phyloP scores from a whole-genome alignment of 2,797 vertebrate species.

The Eremophila alpestris region DNA sequence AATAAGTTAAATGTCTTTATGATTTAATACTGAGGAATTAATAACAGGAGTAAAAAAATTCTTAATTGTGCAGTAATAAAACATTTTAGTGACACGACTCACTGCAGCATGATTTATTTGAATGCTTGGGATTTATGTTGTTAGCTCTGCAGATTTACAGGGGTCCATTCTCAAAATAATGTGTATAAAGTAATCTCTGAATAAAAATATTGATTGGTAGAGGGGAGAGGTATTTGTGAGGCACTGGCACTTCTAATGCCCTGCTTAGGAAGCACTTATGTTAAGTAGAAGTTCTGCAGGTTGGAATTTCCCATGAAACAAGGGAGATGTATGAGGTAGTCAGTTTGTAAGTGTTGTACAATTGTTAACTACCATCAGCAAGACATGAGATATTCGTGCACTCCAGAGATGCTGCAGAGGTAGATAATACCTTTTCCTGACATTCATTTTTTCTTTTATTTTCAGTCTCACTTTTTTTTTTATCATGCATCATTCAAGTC shows the following conservation, averaged over 20 bases:
- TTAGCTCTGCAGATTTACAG: not conserved
- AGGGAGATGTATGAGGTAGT: not conserved
- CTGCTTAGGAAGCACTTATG: not conserved
- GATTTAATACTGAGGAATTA: not conserved
- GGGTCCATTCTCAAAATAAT: not conserved
- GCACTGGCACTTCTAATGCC: not conserved
- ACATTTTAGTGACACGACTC: not conserved
- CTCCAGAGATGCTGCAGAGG: not conserved
- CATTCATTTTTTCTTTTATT: not conserved
- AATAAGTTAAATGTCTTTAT: not conserved
- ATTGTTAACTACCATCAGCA: not conserved
- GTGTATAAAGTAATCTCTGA: not conserved
- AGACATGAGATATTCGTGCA: not conserved
- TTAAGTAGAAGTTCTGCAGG: not conserved
- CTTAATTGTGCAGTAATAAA: not conserved
- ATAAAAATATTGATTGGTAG: not conserved
- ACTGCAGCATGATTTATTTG: not conserved
- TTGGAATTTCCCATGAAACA: not conserved
- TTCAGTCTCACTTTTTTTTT: not conserved
- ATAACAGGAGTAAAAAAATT: not conserved
- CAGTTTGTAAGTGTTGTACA: not conserved
- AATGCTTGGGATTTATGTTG: not conserved
- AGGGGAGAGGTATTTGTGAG: not conserved
- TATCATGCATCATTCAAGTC: not conserved
- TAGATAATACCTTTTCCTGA: not conserved